phyloP scores from a whole-genome alignment of 92 coral and sea anemone genomes.

The Blastomussa wellsi region DNA sequence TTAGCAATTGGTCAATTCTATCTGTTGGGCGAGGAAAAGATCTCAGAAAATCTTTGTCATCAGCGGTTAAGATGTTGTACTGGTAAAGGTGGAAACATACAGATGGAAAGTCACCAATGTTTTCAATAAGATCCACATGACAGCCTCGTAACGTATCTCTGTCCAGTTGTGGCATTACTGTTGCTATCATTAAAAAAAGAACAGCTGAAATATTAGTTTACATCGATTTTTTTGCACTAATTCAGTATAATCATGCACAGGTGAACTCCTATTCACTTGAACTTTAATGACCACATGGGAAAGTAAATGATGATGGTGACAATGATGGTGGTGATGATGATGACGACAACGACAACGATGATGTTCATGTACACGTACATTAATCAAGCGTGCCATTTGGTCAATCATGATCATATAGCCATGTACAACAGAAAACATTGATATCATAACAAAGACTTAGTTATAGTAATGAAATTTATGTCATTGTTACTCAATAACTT shows the following conservation, averaged over 20 bases:
- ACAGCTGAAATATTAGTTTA: neutral
- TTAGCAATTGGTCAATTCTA: neutral
- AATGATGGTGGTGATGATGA: too few relatives aligned
- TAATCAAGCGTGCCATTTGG: too few relatives aligned
- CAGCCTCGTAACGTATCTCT: neutral
- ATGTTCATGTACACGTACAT: too few relatives aligned
- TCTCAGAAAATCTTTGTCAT: neutral
- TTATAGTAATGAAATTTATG: too few relatives aligned
- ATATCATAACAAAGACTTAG: too few relatives aligned
- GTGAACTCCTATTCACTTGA: neutral
- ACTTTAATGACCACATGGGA: too few relatives aligned
- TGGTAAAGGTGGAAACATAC: neutral
- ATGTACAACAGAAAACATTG: too few relatives aligned
- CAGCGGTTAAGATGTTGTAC: neutral
- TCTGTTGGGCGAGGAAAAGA: slow-evolving; percentile 1
- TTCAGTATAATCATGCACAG: neutral
- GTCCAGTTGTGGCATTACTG: neutral
- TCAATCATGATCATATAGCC: too few relatives aligned
- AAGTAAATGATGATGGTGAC: too few relatives aligned
- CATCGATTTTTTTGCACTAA: neutral
- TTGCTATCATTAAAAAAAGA: neutral
- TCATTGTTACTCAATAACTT: too few relatives aligned
- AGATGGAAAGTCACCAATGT: neutral
- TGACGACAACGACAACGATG: too few relatives aligned
- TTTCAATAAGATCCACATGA: neutral